phyloP scores from a whole-genome alignment of 2,113 vertebrate genomes.

The Recurvirostra avosetta region DNA sequence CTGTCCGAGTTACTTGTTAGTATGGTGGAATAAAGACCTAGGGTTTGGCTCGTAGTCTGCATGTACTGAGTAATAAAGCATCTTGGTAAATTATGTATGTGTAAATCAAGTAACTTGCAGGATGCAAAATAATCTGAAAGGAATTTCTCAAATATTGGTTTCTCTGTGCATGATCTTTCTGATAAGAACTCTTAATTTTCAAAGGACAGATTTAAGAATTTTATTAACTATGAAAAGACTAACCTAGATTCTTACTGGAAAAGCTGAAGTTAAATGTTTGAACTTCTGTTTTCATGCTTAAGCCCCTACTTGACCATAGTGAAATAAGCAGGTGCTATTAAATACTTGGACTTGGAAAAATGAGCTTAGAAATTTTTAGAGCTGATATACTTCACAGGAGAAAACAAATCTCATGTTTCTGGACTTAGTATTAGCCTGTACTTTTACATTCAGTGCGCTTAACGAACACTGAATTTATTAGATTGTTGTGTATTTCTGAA shows the following conservation, averaged over 20 bases:
- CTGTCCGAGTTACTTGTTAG: not conserved
- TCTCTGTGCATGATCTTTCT: not conserved
- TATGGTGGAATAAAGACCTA: not conserved
- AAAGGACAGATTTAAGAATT: not conserved
- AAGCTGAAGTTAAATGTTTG: not conserved
- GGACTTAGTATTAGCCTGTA: not conserved
- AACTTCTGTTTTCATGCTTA: not conserved
- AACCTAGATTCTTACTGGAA: not conserved
- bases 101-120: not conserved
- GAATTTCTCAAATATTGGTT: not conserved
- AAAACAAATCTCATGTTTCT: not conserved
- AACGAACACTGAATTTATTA: not conserved
- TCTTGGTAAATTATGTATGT: not conserved
- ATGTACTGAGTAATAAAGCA: not conserved
- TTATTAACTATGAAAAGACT: not conserved
- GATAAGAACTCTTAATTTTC: not conserved
- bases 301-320: not conserved
- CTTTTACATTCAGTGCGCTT: not conserved
- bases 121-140: not conserved
- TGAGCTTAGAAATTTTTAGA: not conserved
- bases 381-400: not conserved
- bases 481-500: not conserved
- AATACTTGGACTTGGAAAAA: not conserved
- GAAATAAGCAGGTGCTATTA: not conserved
- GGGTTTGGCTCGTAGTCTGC: not conserved